phyloP scores from a whole-genome alignment of 2,113 vertebrate genomes.

The Meles meles region DNA sequence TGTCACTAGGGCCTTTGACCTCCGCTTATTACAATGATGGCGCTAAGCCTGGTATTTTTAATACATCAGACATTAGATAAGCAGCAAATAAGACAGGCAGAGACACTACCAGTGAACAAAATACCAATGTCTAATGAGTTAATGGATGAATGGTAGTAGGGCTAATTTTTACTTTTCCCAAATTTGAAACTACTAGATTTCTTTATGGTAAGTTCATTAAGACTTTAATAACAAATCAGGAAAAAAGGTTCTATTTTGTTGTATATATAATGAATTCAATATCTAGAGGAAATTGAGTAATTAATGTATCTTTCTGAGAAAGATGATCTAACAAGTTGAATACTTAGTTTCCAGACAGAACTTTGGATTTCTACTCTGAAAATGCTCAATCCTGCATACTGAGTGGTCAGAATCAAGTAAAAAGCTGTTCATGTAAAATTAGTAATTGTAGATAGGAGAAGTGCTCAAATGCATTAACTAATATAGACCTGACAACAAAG shows the following conservation, averaged over 20 bases:
- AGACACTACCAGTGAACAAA: neutral
- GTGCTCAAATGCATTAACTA: neutral
- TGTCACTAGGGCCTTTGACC: neutral
- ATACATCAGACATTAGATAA: neutral
- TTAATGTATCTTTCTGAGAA: neutral
- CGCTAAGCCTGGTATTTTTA: neutral
- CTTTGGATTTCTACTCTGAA: neutral
- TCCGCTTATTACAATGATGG: neutral
- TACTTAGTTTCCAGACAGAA: neutral
- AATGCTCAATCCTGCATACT: neutral
- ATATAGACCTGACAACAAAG: conserved; percentile 7
- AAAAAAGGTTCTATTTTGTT: neutral
- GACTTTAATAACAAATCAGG: neutral
- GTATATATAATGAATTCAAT: neutral
- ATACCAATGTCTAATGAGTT: neutral
- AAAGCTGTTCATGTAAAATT: neutral
- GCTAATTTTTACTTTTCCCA: neutral
- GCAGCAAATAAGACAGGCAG: neutral
- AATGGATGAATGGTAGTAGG: neutral
- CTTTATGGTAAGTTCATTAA: neutral
- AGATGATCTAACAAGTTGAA: neutral
- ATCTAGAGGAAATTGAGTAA: neutral
- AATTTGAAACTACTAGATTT: neutral
- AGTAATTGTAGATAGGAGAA: neutral
- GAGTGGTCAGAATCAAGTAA: neutral